A percentile compares a stretch with the other conserved stretches of the same genome.
Evolutionary conservation across 53 echinoderm and acorn worm genomes (phyloP).

Genomic region (Holothuria scabra): DNA sequence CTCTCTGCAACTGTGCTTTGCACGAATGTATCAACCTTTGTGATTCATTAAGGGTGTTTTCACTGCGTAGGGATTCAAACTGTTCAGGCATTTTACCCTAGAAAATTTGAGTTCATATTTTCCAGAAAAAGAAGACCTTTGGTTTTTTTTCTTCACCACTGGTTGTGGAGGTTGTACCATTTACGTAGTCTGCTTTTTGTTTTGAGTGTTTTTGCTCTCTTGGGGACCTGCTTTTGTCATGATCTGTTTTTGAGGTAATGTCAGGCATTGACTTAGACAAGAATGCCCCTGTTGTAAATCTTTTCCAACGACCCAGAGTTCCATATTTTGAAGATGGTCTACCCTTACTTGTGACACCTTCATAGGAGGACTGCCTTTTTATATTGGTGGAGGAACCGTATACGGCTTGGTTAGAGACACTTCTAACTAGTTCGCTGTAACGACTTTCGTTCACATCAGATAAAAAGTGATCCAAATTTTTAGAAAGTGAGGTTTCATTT

Average conservation of each 20-base stretch:
- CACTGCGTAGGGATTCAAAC: too few relatives aligned
- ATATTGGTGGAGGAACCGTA: background rate
- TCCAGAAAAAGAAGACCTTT: conserved; percentile 44
- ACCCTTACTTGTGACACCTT: background rate
- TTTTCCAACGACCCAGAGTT: conserved; percentile 11
- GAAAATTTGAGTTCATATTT: background rate
- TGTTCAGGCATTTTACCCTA: too few relatives aligned
- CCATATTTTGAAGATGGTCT: conserved; percentile 16
- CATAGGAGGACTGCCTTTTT: background rate
- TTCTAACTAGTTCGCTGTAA: background rate
- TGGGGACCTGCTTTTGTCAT: background rate
- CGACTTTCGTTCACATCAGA: background rate
- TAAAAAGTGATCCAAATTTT: conserved; percentile 2
- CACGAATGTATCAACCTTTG: too few relatives aligned
- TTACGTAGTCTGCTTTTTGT: background rate
- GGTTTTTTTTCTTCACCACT: conserved; percentile 2
- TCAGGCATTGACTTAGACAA: conserved; percentile 40
- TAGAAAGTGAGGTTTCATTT: background rate
- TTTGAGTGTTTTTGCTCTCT: background rate
- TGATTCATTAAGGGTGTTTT: too few relatives aligned
- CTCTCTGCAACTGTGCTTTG: too few relatives aligned
- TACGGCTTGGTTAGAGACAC: background rate
- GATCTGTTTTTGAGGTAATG: background rate
- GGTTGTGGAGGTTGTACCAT: background rate
- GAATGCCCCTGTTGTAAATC: background rate